Evolutionary conservation across 2,113 vertebrate species (phyloP).

Genomic region (Misgurnus anguillicaudatus): DNA sequence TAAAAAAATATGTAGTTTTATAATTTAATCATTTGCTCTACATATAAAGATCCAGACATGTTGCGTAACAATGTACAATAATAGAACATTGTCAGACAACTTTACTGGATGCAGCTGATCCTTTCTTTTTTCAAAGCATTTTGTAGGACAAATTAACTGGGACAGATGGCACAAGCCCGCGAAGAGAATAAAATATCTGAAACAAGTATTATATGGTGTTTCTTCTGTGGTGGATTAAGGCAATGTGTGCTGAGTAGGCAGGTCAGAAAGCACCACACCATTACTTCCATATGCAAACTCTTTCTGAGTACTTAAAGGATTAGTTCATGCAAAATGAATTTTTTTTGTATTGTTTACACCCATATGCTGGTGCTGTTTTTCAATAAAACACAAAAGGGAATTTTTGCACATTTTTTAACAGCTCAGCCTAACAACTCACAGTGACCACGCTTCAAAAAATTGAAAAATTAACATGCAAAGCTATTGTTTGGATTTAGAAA

Average conservation of each 20-base stretch:
- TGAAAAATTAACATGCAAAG: too few species aligned
- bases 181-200: background rate
- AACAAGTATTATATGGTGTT: background rate
- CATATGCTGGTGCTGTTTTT: too few species aligned
- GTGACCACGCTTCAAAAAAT: too few species aligned
- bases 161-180: conserved; percentile 16
- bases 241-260: background rate
- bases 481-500: too few species aligned
- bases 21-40: conserved; percentile 7
- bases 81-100: background rate
- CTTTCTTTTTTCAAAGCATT: background rate
- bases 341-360: too few species aligned
- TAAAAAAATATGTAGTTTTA: background rate
- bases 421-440: too few species aligned
- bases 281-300: background rate
- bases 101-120: background rate
- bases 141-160: background rate
- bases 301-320: background rate
- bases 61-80: conserved; percentile 17
- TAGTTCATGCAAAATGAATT: background rate
- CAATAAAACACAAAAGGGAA: too few species aligned
- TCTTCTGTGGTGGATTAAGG: background rate
- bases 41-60: conserved; percentile 12
- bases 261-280: background rate
- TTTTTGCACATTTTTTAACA: background rate